Conservation (phyloP, 2,888 invertebrate species). For the Phragmatobia fuliginosa region DNA sequence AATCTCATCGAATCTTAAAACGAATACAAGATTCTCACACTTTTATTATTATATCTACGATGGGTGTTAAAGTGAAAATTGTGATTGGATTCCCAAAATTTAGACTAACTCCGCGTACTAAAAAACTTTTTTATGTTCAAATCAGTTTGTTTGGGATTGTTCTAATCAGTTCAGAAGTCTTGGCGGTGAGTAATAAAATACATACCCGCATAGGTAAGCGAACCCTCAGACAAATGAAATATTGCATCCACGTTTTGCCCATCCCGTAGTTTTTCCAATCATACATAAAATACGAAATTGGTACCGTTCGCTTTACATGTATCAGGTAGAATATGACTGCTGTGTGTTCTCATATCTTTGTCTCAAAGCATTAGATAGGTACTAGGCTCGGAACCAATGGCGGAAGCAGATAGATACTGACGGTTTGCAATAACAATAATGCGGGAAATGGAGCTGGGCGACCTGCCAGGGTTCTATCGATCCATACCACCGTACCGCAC, state of each 20-base stretch:
- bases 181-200: conserved; percentile 35
- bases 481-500: conserved; percentile 71
- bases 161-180: conserved; percentile 49
- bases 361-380: conserved; percentile 71
- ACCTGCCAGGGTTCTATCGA: conserved; percentile 85
- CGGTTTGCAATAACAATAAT: conserved; percentile 85
- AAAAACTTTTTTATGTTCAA: conserved; percentile 51
- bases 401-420: conserved; percentile 80
- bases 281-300: conserved; percentile 52
- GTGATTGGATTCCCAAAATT: conserved; percentile 51
- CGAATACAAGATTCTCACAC: conserved; percentile 11
- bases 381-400: conserved; percentile 80
- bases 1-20: conserved; percentile 16
- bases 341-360: conserved; percentile 67
- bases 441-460: conserved; percentile 83
- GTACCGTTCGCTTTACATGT: conserved; percentile 47
- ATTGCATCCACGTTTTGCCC: conserved; percentile 34
- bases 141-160: conserved; percentile 45
- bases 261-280: conserved; percentile 47
- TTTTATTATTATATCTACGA: conserved; percentile 38
- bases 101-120: conserved; percentile 39
- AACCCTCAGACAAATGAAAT: conserved; percentile 19
- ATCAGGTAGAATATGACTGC: conserved; percentile 49
- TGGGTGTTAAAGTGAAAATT: conserved; percentile 46
- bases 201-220: conserved; percentile 29